phyloP scores from a whole-genome alignment of 2,113 vertebrate genomes.

The Pedionomus torquatus region DNA sequence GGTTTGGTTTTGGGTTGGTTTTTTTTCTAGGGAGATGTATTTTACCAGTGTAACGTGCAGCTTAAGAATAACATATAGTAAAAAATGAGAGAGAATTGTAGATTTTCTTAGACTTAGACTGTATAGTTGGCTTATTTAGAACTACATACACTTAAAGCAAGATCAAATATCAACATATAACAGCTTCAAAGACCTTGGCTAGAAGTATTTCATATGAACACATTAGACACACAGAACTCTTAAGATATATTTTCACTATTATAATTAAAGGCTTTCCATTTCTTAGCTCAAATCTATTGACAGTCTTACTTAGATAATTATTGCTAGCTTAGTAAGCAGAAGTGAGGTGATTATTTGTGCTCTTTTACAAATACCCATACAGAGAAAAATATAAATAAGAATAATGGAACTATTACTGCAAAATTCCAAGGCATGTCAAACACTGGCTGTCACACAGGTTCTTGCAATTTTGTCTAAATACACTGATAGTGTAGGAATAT shows the following conservation, averaged over 20 bases:
- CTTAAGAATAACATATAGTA: not conserved
- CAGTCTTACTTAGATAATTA: not conserved
- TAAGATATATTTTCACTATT: not conserved
- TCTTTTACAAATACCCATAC: not conserved
- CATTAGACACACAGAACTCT: not conserved
- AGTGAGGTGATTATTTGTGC: not conserved
- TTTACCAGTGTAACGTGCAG: not conserved
- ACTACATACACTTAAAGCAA: not conserved
- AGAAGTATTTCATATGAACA: not conserved
- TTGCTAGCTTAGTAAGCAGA: not conserved
- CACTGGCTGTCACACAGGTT: not conserved
- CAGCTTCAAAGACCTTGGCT: not conserved
- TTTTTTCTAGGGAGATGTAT: not conserved
- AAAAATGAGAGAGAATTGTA: not conserved
- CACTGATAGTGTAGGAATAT: not conserved
- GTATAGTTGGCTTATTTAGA: not conserved
- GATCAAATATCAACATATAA: not conserved
- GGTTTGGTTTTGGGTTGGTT: not conserved
- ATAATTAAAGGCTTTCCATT: not conserved
- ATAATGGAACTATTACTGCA: not conserved
- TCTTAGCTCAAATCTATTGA: not conserved
- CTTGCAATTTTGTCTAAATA: not conserved
- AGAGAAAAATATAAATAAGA: not conserved
- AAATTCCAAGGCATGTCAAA: not conserved
- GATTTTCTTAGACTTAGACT: not conserved